Evolutionary conservation across 2,888 invertebrate species (phyloP).

Genomic region (Napeogenes sylphis): DNA sequence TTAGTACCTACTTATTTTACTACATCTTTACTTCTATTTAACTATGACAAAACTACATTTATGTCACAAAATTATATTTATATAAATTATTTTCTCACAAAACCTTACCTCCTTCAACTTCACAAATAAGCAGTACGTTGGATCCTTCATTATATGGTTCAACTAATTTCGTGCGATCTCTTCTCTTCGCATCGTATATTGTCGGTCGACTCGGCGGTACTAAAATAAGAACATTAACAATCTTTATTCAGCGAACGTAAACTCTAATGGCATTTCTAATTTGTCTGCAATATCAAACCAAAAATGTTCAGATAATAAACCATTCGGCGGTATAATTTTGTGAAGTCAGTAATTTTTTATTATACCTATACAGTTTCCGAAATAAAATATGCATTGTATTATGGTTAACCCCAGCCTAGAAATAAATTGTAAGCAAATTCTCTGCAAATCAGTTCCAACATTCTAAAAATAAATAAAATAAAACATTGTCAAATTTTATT

Average conservation of each 20-base stretch:
- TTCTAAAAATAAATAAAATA: not conserved
- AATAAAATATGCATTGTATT: not conserved
- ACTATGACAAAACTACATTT: too few species aligned
- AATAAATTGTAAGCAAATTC: not conserved
- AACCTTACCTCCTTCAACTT: slow-evolving; percentile 86
- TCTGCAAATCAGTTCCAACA: not conserved
- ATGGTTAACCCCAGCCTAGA: not conserved
- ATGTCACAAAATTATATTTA: too few species aligned
- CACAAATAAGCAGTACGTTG: slow-evolving; percentile 88
- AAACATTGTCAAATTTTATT: not conserved
- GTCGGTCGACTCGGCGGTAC: slow-evolving; percentile 90
- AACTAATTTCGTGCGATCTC: slow-evolving; percentile 85
- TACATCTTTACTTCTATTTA: too few species aligned
- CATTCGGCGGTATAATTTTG: too few species aligned
- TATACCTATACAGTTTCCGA: too few species aligned
- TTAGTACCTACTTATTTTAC: too few species aligned
- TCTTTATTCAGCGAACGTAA: slow-evolving; percentile 3
- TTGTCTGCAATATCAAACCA: slow-evolving; percentile 6
- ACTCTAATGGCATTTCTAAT: not conserved
- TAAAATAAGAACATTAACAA: slow-evolving; percentile 60
- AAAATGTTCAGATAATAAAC: slow-evolving; percentile 6
- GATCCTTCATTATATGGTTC: slow-evolving; percentile 92
- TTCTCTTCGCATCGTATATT: slow-evolving; percentile 87
- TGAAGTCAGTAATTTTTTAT: too few species aligned
- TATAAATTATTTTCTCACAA: too few species aligned